Conservation (phyloP, 2,888 invertebrate genomes). For the Lottia scabra region DNA sequence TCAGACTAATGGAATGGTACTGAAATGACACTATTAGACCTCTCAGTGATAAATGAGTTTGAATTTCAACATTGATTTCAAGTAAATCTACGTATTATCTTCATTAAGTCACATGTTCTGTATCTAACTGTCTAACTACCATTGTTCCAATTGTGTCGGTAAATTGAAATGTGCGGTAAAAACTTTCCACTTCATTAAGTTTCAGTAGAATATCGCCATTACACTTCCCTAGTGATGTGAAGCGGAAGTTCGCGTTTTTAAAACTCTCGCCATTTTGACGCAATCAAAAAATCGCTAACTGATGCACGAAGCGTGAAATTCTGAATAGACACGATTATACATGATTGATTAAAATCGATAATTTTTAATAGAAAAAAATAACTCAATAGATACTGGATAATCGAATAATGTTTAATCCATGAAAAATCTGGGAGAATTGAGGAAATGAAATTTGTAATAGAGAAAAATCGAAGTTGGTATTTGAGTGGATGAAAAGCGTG, state of each 20-base stretch:
- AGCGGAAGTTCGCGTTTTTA: background rate
- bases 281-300: slow-evolving; percentile 4
- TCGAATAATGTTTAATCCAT: background rate
- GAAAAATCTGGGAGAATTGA: background rate
- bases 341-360: background rate
- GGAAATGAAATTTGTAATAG: slow-evolving; percentile 2
- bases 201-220: background rate
- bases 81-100: no score
- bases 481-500: no score
- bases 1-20: no score
- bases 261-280: slow-evolving; percentile 3
- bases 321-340: background rate
- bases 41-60: no score
- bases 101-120: no score
- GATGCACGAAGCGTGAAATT: background rate
- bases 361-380: no score
- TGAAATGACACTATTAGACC: no score
- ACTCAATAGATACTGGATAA: background rate
- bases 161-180: background rate
- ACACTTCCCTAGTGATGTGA: slow-evolving; percentile 1
- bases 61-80: no score
- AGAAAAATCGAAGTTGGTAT: background rate
- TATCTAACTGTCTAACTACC: no score
- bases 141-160: background rate
- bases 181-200: background rate